Evolutionary conservation across 2,113 vertebrate genomes (phyloP).

Genomic region (Aegypius monachus): DNA sequence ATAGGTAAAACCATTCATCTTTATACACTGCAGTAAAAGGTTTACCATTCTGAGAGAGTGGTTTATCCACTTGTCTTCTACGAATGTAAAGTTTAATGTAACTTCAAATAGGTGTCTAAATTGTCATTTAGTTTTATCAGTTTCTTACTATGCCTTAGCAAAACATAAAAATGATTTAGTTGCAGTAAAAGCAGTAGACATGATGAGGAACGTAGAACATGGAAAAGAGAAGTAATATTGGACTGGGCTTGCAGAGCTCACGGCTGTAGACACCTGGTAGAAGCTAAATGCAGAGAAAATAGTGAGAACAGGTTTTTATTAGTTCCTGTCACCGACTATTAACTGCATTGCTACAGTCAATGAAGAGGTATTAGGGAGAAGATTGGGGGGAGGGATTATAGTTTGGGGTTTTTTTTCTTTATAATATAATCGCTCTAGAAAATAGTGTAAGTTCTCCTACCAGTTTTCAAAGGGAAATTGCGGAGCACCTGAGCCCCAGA

Average conservation of each 20-base stretch:
- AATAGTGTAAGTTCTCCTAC: background rate
- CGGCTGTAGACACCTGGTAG: background rate
- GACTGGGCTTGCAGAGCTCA: background rate
- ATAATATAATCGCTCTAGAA: background rate
- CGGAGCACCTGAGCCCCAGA: background rate
- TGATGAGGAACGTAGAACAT: background rate
- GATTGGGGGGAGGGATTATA: background rate
- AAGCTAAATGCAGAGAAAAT: background rate
- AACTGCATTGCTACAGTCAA: background rate
- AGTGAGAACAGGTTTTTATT: background rate
- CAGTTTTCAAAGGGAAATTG: background rate
- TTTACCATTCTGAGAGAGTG: background rate
- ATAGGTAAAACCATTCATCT: slow-evolving; percentile 44
- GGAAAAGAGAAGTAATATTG: background rate
- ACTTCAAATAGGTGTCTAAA: slow-evolving; percentile 39
- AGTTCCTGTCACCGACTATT: background rate
- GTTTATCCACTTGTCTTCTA: slow-evolving; percentile 6
- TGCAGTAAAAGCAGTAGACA: background rate
- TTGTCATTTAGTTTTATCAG: slow-evolving; percentile 46
- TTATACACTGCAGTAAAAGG: slow-evolving; percentile 41
- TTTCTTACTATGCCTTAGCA: slow-evolving; percentile 50
- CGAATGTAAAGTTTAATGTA: slow-evolving; percentile 36
- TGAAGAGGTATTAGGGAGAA: background rate
- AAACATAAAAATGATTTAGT: slow-evolving; percentile 35
- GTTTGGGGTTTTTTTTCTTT: background rate